Percentiles rank a stretch among this genome's conserved stretches.
Evolutionary conservation across 2,888 invertebrate species (phyloP).

Genomic region (Pachydiplax longipennis): DNA sequence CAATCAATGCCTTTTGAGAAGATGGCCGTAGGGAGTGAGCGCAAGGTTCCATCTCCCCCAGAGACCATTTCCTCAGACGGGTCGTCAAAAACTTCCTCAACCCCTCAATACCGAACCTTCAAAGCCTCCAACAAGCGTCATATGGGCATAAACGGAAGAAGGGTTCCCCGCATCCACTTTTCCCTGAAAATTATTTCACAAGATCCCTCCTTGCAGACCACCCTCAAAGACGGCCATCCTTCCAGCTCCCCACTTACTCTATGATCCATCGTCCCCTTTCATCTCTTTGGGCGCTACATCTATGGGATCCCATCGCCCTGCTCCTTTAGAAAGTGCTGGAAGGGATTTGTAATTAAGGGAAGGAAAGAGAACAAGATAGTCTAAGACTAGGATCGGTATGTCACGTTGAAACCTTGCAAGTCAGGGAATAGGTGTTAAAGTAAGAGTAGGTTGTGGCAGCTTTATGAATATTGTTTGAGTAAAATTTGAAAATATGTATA

Average conservation of each 20-base stretch:
- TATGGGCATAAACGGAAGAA: not conserved
- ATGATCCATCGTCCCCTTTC: not conserved
- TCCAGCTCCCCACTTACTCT: not conserved
- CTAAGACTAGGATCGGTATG: not conserved
- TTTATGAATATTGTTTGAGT: no score
- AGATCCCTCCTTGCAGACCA: not conserved
- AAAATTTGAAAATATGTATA: no score
- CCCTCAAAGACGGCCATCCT: not conserved
- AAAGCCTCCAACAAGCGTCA: not conserved
- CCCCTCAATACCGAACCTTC: not conserved
- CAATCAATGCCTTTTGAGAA: not conserved
- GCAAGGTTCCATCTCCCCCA: not conserved
- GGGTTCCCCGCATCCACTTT: not conserved
- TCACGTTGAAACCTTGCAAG: not conserved
- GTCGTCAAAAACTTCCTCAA: not conserved
- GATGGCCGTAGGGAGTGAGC: not conserved
- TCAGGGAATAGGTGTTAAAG: not conserved
- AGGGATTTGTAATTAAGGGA: not conserved
- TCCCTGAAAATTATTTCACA: not conserved
- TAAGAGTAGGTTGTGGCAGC: not conserved
- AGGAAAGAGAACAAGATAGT: not conserved
- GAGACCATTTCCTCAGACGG: not conserved
- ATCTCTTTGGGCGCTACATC: not conserved
- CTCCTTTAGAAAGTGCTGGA: not conserved
- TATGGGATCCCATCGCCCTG: not conserved